Conservation (phyloP, 2,797 vertebrate species). For the Triplophysa yarkandensis region DNA sequence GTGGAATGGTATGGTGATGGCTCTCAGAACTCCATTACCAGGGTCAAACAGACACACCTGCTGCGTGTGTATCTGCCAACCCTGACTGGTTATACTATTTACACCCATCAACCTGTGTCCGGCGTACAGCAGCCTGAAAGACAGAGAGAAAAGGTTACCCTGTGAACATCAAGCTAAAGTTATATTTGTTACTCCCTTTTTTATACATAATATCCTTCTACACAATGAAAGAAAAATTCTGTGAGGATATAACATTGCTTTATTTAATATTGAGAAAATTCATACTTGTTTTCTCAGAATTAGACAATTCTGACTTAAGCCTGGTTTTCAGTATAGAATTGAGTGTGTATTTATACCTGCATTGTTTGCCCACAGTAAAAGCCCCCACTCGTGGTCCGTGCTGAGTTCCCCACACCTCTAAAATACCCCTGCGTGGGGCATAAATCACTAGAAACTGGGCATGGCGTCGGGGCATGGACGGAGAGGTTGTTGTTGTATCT, state of each 20-base stretch:
- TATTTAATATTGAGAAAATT: too few relatives aligned
- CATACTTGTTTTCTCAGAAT: too few relatives aligned
- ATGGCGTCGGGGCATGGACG: constrained; percentile 85
- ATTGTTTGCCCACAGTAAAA: constrained; percentile 96
- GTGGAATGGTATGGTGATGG: constrained; percentile 91
- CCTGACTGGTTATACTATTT: constrained; percentile 95
- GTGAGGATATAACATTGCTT: too few relatives aligned
- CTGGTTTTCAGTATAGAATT: too few relatives aligned
- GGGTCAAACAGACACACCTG: constrained; percentile 96
- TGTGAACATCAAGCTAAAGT: too few relatives aligned
- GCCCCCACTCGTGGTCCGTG: constrained; percentile 94
- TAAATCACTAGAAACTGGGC: constrained; percentile 96
- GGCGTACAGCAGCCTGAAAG: constrained; percentile 86
- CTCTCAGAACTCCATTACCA: constrained; percentile 83
- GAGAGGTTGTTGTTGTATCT: constrained; percentile 80
- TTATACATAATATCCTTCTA: too few relatives aligned
- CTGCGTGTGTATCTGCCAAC: constrained; percentile 94
- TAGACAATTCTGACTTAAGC: too few relatives aligned
- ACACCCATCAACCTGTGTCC: constrained; percentile 98
- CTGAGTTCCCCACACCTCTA: constrained; percentile 96
- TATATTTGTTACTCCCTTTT: too few relatives aligned
- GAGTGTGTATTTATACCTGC: constrained; percentile 76
- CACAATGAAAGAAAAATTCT: too few relatives aligned
- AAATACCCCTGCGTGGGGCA: constrained; percentile 90
- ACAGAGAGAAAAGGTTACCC: too few relatives aligned